Percentiles rank a stretch among this genome's conserved stretches.
These are phyloP conservation scores for Macropis europaea DNA, from an alignment of 2,888 invertebrate genomes.

Conservation along the genomic window DNA sequence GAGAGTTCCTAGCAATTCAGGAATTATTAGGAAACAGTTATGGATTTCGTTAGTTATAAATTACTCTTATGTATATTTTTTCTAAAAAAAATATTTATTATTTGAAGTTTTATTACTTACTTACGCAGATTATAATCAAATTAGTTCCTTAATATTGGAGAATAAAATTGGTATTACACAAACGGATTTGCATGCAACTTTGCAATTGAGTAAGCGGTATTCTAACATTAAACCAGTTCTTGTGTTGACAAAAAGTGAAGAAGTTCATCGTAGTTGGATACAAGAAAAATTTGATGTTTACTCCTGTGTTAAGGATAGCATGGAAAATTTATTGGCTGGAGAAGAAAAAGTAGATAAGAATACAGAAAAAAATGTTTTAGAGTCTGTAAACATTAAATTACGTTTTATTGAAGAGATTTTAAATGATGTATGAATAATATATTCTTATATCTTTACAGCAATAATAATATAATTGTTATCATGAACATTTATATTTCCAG, in stretches of 20 bases:
- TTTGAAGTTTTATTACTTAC: neutral
- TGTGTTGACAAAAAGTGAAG: slow-evolving; percentile 73
- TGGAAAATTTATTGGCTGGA: slow-evolving; percentile 62
- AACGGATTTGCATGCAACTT: slow-evolving; percentile 75
- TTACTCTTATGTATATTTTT: slow-evolving; percentile 8
- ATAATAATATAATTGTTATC: slow-evolving; percentile 4
- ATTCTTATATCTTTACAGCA: neutral
- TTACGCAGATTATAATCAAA: slow-evolving; percentile 73
- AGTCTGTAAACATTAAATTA: slow-evolving; percentile 47
- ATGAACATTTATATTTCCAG: slow-evolving; percentile 19
- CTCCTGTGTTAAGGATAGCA: slow-evolving; percentile 65
- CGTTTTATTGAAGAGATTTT: slow-evolving; percentile 56
- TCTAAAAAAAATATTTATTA: neutral
- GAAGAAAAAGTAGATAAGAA: slow-evolving; percentile 57
- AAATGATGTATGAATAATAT: slow-evolving; percentile 52
- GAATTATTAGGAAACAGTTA: slow-evolving; percentile 77
- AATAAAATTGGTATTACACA: slow-evolving; percentile 76
- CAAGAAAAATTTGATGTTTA: slow-evolving; percentile 69
- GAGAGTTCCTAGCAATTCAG: slow-evolving; percentile 78
- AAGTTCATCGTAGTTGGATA: slow-evolving; percentile 74
- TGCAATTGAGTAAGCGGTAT: slow-evolving; percentile 75
- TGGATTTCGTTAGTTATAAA: slow-evolving; percentile 76
- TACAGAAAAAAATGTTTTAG: slow-evolving; percentile 15
- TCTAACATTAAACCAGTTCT: slow-evolving; percentile 76
- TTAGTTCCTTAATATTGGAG: slow-evolving; percentile 67